A percentile compares a stretch with the other conserved stretches of the same genome.
Evolutionary conservation across 2,797 vertebrate genomes (phyloP).

Genomic region (Taeniopygia guttata): DNA sequence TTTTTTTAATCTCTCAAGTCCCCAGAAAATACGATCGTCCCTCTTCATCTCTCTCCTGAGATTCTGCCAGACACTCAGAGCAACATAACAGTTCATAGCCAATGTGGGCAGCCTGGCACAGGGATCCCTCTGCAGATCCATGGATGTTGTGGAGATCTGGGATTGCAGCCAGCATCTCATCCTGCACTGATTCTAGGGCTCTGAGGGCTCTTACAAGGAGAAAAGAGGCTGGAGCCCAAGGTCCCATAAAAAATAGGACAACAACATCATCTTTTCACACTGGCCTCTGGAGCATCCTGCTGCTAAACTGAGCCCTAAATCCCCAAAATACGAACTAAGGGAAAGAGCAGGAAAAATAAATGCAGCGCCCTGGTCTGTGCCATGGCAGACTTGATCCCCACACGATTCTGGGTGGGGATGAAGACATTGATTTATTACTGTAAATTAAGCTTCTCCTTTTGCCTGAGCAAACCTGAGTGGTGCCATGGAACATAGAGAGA

Average conservation of each 20-base stretch:
- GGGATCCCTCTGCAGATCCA: not conserved
- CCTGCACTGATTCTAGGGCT: not conserved
- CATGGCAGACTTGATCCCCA: rapidly evolving
- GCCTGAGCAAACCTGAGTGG: not conserved
- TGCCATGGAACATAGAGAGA: rapidly evolving
- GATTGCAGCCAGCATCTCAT: not conserved
- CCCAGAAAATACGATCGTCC: not conserved
- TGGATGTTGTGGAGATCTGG: not conserved
- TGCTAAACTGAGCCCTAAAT: not conserved
- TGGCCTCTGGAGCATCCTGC: not conserved
- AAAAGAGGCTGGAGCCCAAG: not conserved
- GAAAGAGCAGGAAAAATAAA: not conserved
- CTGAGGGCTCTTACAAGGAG: not conserved
- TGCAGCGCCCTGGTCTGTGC: rapidly evolving
- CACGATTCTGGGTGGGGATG: rapidly evolving
- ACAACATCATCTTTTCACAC: not conserved
- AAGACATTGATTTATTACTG: not conserved
- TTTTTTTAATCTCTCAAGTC: not conserved
- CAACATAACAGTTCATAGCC: not conserved
- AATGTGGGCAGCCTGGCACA: not conserved
- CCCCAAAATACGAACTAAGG: not conserved
- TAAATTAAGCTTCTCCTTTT: not conserved
- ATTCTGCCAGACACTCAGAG: not conserved
- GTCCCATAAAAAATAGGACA: not conserved
- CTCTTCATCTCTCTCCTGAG: not conserved